Conservation (phyloP, 1,140 invertebrate species). For the Mycetomoellerius zeteki region DNA sequence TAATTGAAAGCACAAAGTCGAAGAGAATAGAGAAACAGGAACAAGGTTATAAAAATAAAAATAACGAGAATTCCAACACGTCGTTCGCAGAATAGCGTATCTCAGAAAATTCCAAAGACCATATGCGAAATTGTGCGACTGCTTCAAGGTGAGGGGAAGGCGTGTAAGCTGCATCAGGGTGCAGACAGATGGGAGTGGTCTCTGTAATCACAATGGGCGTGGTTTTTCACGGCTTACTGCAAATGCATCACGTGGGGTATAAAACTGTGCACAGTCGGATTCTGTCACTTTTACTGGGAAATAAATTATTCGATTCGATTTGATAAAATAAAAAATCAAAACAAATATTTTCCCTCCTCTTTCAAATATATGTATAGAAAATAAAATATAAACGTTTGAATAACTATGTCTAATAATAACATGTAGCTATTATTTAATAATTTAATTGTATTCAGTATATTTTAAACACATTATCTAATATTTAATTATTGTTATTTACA, state of each 20-base stretch:
- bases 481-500: background rate
- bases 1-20: background rate
- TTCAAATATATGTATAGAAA: background rate
- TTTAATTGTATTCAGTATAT: background rate
- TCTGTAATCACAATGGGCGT: constrained; percentile 83
- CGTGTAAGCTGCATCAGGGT: constrained; percentile 69
- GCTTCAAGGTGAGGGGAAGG: constrained; percentile 63
- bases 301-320: constrained; percentile 5
- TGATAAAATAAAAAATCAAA: background rate
- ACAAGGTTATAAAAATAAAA: constrained; percentile 19
- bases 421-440: background rate
- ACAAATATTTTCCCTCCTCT: background rate
- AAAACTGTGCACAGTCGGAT: constrained; percentile 11
- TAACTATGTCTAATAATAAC: background rate
- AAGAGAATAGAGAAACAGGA: background rate
- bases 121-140: constrained; percentile 71
- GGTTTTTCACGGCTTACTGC: constrained; percentile 75
- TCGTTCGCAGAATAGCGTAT: constrained; percentile 17
- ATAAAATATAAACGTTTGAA: background rate
- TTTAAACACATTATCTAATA: background rate
- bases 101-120: constrained; percentile 57
- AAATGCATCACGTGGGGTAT: constrained; percentile 60
- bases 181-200: constrained; percentile 83
- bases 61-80: constrained; percentile 11
- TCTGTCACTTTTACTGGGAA: constrained; percentile 23